Evolutionary conservation across 2,888 invertebrate species (phyloP).

Genomic region (Habrosyne pyritoides): DNA sequence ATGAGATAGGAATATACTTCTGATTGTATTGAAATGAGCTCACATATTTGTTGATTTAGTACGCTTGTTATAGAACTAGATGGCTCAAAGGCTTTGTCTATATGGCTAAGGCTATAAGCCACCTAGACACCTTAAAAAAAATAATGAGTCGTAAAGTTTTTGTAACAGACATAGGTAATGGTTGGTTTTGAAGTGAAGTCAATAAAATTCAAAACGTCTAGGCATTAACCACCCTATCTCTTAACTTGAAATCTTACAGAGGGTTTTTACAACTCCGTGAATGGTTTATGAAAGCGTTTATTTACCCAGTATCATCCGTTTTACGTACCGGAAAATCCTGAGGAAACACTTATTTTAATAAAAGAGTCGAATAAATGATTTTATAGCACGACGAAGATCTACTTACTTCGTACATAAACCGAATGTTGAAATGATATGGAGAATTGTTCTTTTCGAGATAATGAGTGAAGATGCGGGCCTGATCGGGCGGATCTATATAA

Average conservation of each 20-base stretch:
- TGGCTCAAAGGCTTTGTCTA: no score
- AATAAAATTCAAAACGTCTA: not conserved
- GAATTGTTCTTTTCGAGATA: no score
- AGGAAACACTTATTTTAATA: not conserved
- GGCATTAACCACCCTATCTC: slow-evolving; percentile 1
- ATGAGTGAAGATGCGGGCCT: no score
- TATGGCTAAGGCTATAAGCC: no score
- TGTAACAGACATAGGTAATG: not conserved
- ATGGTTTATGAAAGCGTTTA: not conserved
- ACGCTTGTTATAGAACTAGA: no score
- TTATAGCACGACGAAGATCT: not conserved
- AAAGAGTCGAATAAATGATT: not conserved
- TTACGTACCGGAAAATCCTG: not conserved
- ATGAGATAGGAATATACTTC: no score
- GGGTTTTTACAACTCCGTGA: not conserved
- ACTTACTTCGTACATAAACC: not conserved
- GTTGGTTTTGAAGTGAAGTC: not conserved
- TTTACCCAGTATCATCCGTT: not conserved
- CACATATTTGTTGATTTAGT: no score
- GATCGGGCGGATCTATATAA: no score
- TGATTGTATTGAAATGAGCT: no score
- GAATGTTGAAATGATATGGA: not conserved
- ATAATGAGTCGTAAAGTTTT: not conserved
- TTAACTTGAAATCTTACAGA: not conserved
- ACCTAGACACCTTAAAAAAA: not conserved